Conservation (phyloP, 2,797 vertebrate species). For the Otolemur crassicaudatus region DNA sequence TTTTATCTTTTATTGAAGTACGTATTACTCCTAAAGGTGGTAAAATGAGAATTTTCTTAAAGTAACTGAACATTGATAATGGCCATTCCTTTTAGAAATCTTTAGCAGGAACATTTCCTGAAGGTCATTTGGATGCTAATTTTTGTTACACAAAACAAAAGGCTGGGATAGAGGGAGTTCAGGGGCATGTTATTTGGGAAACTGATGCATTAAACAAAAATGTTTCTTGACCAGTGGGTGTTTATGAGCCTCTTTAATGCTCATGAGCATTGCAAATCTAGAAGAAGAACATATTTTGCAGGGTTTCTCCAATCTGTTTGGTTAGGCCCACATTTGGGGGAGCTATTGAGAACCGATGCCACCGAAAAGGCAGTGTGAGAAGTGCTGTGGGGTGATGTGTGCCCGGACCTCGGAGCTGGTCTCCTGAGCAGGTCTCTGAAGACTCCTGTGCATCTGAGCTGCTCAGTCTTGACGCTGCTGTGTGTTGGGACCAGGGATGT, state of each 20-base stretch:
- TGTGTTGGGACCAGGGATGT: background rate
- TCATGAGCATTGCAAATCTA: background rate
- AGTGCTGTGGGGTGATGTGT: background rate
- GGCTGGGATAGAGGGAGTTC: background rate
- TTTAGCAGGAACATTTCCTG: background rate
- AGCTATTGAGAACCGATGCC: background rate
- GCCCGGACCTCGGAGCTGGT: background rate
- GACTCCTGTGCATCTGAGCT: background rate
- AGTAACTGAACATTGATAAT: background rate
- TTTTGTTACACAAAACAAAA: background rate
- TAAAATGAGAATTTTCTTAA: background rate
- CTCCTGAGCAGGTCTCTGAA: background rate
- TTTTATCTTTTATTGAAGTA: constrained; percentile 2
- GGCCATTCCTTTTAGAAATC: background rate
- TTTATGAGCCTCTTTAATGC: background rate
- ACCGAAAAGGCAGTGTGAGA: background rate
- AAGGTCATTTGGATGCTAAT: constrained; percentile 8
- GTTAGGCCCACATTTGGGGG: background rate
- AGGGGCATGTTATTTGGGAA: background rate
- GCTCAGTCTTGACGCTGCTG: background rate
- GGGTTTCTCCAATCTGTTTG: background rate
- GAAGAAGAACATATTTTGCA: background rate
- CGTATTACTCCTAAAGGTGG: background rate
- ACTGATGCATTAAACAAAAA: background rate
- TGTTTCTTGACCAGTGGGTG: background rate